Conservation (phyloP, 2,888 invertebrate species). For the Mesodorylaimus sp. region DNA sequence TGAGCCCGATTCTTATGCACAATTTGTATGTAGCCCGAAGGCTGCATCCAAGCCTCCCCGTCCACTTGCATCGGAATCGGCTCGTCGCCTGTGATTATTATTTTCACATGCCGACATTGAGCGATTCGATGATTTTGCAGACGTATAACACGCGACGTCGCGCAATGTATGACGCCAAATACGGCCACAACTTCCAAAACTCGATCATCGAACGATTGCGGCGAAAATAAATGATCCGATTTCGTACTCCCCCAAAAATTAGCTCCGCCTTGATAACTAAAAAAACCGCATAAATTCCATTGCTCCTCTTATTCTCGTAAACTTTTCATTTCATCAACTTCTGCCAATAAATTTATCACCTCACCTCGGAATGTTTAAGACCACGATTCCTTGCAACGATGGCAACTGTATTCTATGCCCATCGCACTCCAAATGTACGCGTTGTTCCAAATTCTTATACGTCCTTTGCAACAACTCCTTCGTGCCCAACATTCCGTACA, state of each 20-base stretch:
- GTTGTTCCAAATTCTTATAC: conserved; percentile 82
- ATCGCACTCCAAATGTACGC: conserved; percentile 85
- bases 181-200: conserved; percentile 92
- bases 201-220: conserved; percentile 85
- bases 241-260: conserved; percentile 79
- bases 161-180: conserved; percentile 92
- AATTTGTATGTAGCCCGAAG: conserved; percentile 83
- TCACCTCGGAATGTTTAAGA: conserved; percentile 76
- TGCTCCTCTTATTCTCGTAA: background rate
- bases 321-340: conserved; percentile 6
- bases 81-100: conserved; percentile 68
- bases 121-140: conserved; percentile 90
- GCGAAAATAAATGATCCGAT: conserved; percentile 46
- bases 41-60: conserved; percentile 94
- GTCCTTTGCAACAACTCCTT: conserved; percentile 51
- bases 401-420: conserved; percentile 85
- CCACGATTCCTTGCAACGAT: conserved; percentile 78
- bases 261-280: conserved; percentile 88
- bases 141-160: conserved; percentile 78
- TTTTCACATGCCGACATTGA: conserved; percentile 84
- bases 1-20: conserved; percentile 91
- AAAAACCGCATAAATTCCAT: conserved; percentile 16
- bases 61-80: conserved; percentile 89
- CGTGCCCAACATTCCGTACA: conserved; percentile 47
- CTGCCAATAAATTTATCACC: background rate